Base-by-base conservation (phyloP, 2,888 invertebrate genomes). In the Ypsolopha scabrella region DNA sequence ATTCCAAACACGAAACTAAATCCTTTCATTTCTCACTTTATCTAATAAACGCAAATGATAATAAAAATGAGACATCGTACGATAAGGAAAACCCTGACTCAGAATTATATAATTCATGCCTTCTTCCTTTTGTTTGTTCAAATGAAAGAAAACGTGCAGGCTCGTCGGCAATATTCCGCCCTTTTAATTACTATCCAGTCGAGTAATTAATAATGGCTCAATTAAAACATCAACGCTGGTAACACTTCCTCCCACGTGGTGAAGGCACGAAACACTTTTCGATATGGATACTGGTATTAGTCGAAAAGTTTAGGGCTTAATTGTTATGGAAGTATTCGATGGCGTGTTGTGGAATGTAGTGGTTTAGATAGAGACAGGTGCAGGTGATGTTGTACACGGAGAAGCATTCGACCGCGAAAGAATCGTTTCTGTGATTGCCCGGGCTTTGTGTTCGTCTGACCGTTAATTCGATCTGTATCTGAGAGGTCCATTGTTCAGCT, bases 401-500 rank as follows among this genome's bases (percentile, higher is more conserved):
- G 41, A 48, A 51, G 45, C 48, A 54, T 52, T 51, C 54, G 54
- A 54, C 54, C 68, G 69, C 58, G 65, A 72, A 77, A 75, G 80
- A 81, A 80, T 80, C 77, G 78, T 72, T 68, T 67, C 67, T 65
- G 73, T 81, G 82, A 82, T 81, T 82, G 82, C 76, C 68, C 65
- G 56, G 67, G 73, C 75, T 81, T 81, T 81, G 81, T 79, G 77
- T 71, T 73, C 75, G 73, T 66, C 65, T 80, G 78, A 76, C 80
- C 80, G 80, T 80, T 83, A 82, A 85, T 85, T 76, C 75, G 80
- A 80, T 80, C 80, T 73, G 73, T 80, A 78, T 80, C 76, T 70
- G 67, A 67, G 69, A 63, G 61, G 60, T 53, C 54, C 54, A 69
- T 72, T 73, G 78, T 77, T 75, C 67, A 70, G 72, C 73, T 79